These are phyloP conservation scores for Chironomus striatipennis DNA, from an alignment of 1,140 invertebrate species.

Conservation along the genomic window DNA sequence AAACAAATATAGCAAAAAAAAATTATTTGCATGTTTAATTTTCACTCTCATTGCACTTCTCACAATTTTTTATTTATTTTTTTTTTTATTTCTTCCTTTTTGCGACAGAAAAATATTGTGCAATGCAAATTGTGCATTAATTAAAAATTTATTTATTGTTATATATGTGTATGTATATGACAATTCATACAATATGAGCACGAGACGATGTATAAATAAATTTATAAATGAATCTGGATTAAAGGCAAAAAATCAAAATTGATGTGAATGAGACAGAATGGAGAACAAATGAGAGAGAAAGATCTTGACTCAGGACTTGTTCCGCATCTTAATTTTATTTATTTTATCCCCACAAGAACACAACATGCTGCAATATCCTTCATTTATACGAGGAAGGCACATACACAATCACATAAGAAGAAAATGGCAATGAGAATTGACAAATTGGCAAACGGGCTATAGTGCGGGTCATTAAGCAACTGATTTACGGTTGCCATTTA, in stretches of 20 bases:
- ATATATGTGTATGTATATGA: too few relatives aligned
- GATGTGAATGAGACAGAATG: too few relatives aligned
- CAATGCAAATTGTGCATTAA: conserved; percentile 13
- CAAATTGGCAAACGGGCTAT: conserved; percentile 2
- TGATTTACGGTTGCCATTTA: conserved; percentile 13
- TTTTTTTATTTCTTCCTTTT: too few relatives aligned
- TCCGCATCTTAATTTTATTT: background rate
- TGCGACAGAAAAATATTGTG: background rate
- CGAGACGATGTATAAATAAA: background rate
- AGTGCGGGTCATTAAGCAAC: conserved; percentile 8
- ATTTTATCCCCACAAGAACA: background rate
- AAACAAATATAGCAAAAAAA: background rate
- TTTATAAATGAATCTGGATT: background rate
- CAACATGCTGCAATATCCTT: background rate
- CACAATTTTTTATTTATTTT: background rate
- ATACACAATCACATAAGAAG: too few relatives aligned
- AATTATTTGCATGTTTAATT: conserved; percentile 9
- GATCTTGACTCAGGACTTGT: background rate
- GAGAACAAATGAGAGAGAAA: too few relatives aligned
- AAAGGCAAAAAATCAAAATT: background rate
- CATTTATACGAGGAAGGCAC: background rate
- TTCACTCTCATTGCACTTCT: background rate
- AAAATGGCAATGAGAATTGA: background rate
- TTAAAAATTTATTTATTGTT: conserved; percentile 6
- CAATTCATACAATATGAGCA: too few relatives aligned